These are phyloP conservation scores for Eilema depressum DNA, from an alignment of 2,888 invertebrate genomes.

Conservation along the genomic window DNA sequence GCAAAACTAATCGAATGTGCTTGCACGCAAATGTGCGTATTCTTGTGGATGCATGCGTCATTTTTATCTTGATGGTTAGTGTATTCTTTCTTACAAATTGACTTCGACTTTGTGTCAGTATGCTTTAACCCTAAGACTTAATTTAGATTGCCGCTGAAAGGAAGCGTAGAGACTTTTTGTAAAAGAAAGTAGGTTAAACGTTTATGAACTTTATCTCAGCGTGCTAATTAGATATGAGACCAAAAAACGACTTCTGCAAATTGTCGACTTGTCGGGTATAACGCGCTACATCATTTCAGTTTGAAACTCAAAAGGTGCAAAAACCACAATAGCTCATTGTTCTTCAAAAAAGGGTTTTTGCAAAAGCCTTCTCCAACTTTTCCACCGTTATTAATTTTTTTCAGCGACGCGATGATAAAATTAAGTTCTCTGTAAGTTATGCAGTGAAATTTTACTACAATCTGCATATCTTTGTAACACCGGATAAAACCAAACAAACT, in stretches of 20 bases:
- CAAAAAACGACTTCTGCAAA: background rate
- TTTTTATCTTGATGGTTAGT: no score
- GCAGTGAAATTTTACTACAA: slow-evolving; percentile 3
- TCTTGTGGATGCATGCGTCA: background rate
- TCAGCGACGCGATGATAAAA: slow-evolving; percentile 4
- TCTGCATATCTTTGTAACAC: background rate
- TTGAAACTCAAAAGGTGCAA: slow-evolving; percentile 2
- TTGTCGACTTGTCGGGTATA: background rate
- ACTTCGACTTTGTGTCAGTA: background rate
- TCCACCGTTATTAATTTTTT: slow-evolving; percentile 18
- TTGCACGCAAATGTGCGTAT: no score
- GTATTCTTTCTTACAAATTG: background rate
- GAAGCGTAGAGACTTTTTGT: background rate
- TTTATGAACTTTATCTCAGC: background rate
- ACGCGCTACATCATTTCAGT: background rate
- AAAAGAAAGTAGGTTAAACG: background rate
- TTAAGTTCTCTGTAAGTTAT: slow-evolving; percentile 4
- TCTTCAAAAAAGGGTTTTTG: slow-evolving; percentile 15
- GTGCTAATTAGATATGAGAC: background rate
- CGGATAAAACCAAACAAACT: background rate
- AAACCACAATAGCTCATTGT: slow-evolving; percentile 21
- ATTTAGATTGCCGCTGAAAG: background rate
- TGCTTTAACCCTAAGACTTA: background rate
- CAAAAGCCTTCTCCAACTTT: slow-evolving; percentile 2
- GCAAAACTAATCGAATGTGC: background rate